Base-by-base conservation (phyloP, 2,797 vertebrate species). In the Thripadectes ignobilis region DNA sequence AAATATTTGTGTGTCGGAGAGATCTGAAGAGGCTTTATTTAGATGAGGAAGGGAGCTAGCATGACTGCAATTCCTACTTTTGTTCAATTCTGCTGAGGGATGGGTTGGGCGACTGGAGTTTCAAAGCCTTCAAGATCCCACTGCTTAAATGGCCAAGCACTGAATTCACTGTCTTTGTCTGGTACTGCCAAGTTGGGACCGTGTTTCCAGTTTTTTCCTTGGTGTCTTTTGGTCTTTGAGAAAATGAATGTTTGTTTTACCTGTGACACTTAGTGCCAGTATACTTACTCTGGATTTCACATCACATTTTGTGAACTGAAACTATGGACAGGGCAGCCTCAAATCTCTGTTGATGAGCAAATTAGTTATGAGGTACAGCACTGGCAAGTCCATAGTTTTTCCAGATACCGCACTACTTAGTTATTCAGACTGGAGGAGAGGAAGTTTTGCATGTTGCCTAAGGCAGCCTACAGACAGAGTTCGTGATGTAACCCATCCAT, bases 381-480 rank as follows among this genome's bases (percentile, higher is more conserved):
- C 32, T 57, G 22, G 16, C 14, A 78, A 84, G 30, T 55, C 41
- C 32, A 36, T 18, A 8, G 38, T 75, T 81, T 77, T 86, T 54
- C 38, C 39, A 52, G 59, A 69, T 83, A 41, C 7, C 30, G 38
- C 8, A 7, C 32, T 74, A 23, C 48, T 92, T 59, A 77, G 71
- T 85, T 65, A 54, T 68, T 92, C 61, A 88, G 69, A 27, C 29
- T 23, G 26, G 38, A 88, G 76, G 39, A 63, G 22, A 72, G 59
- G 36, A 85, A 74, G 46, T 75, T 91, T 32, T 72, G 46, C 51
- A 14, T 17, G 58, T 86, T 88, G 89, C 83, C 89, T 66, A 12
- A 90, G 91, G 91, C 92, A 94, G 66, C 82, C 79, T 92, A 34
- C 69, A 62, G 79, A 84, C 38, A 0, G 4, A 67, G 65, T 84